Conservation (phyloP, 2,797 vertebrate genomes). For the Tinamus major region DNA sequence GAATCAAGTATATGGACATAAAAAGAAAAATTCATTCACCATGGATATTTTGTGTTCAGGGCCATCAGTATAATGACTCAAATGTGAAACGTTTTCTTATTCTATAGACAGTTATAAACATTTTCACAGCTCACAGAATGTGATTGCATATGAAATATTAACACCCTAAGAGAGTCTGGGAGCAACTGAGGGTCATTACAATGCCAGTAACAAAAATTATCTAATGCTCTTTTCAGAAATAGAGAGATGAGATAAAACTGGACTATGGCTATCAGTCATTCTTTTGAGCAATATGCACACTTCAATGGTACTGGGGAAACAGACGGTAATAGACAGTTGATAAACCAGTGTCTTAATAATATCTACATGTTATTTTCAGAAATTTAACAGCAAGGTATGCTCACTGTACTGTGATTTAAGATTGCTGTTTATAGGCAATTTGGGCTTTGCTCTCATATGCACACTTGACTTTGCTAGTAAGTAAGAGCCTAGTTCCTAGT, state of each 20-base stretch:
- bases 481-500: neutral
- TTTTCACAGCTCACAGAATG: neutral
- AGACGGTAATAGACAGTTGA: neutral
- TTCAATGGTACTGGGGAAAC: neutral
- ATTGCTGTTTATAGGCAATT: neutral
- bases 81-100: neutral
- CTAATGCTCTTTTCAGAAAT: neutral
- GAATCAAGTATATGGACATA: neutral
- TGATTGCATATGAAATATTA: constrained; percentile 32
- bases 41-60: neutral
- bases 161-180: neutral
- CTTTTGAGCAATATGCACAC: neutral
- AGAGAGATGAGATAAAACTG: neutral
- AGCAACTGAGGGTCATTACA: neutral
- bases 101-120: neutral
- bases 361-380: neutral
- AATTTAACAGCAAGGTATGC: neutral
- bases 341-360: neutral
- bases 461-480: neutral
- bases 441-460: neutral
- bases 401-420: neutral
- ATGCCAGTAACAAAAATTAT: neutral
- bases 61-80: neutral
- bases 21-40: neutral
- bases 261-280: neutral